phyloP scores from a whole-genome alignment of 1,140 invertebrate species.

The Pemphigus obesinymphae region DNA sequence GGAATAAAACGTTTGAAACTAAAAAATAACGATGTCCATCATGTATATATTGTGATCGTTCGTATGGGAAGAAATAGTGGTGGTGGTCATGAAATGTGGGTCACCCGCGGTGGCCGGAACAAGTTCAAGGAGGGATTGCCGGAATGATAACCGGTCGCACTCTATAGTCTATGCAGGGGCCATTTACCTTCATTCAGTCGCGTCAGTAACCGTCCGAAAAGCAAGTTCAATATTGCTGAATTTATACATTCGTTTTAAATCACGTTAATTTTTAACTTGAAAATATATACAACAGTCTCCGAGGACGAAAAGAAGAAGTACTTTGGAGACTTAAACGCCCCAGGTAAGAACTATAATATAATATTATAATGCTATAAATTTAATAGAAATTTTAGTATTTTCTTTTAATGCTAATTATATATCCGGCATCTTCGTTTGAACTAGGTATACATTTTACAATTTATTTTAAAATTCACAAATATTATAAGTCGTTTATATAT shows the following conservation, averaged over 20 bases:
- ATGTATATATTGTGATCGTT: not conserved
- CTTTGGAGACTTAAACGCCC: conserved; percentile 13
- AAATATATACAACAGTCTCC: not conserved
- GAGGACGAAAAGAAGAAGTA: not conserved
- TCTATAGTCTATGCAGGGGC: conserved; percentile 13
- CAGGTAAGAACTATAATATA: conserved; percentile 5
- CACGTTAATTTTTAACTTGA: not conserved
- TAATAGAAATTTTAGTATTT: not conserved
- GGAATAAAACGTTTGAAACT: not conserved
- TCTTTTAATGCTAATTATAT: not conserved
- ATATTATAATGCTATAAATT: not conserved
- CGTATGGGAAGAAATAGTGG: not conserved
- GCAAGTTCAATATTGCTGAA: not conserved
- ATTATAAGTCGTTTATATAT: too few relatives aligned
- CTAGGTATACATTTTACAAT: too few relatives aligned
- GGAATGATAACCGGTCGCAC: conserved; percentile 23
- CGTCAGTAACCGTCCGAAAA: conserved; percentile 1
- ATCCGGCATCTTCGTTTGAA: too few relatives aligned
- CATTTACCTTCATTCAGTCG: conserved; percentile 38
- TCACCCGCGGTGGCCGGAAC: conserved; percentile 30
- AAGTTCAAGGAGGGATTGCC: conserved; percentile 40
- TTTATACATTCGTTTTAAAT: not conserved
- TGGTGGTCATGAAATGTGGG: conserved; percentile 12
- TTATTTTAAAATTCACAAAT: too few relatives aligned
- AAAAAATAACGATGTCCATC: not conserved